phyloP scores from a whole-genome alignment of 2,113 vertebrate genomes.

The Nyctereutes procyonoides region DNA sequence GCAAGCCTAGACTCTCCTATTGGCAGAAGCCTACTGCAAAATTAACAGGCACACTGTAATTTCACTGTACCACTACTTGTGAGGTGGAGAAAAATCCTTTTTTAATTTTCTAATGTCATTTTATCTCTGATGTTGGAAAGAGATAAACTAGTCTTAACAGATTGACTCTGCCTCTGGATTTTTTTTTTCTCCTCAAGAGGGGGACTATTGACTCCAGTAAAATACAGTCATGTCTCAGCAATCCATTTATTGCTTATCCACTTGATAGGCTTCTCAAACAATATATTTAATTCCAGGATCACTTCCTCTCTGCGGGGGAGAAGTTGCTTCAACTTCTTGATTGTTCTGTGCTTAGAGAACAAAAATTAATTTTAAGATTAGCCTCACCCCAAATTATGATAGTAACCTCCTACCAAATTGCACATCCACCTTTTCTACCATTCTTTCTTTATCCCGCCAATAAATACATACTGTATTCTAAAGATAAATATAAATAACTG shows the following conservation, averaged over 20 bases:
- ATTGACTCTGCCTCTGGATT: constrained; percentile 18
- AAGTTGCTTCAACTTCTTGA: background rate
- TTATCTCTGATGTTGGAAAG: background rate
- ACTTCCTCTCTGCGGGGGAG: background rate
- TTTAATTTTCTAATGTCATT: background rate
- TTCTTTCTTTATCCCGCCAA: background rate
- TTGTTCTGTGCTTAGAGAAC: background rate
- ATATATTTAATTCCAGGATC: background rate
- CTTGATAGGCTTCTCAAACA: background rate
- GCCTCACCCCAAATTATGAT: background rate
- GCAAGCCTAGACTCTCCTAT: background rate
- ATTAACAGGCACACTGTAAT: background rate
- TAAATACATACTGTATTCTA: background rate
- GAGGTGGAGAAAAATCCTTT: background rate
- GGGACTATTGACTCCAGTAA: background rate
- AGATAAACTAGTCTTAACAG: background rate
- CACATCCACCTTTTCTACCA: background rate
- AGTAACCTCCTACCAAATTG: background rate
- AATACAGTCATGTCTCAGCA: background rate
- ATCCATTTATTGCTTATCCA: background rate
- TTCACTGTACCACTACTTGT: background rate
- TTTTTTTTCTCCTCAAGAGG: background rate
- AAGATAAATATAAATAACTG: background rate
- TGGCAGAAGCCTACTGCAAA: background rate
- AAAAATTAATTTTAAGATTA: constrained; percentile 41